phyloP scores from a whole-genome alignment of 2,113 vertebrate species.

The Rhabdomys dilectus region DNA sequence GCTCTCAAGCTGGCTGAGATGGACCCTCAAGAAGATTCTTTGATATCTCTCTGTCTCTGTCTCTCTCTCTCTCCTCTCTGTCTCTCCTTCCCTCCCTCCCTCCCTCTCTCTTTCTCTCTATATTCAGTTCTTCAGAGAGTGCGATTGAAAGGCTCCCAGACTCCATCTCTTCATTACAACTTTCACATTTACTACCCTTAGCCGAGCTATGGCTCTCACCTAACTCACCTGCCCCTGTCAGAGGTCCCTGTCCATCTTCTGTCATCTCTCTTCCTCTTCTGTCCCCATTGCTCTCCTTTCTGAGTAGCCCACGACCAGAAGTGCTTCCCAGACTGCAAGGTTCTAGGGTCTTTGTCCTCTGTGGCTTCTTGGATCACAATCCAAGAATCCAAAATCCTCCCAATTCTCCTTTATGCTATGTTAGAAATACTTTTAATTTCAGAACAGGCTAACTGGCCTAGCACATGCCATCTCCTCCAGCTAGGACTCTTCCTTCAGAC shows the following conservation, averaged over 20 bases:
- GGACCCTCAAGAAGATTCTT: neutral
- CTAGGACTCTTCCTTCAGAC: slow-evolving; percentile 15
- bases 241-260: neutral
- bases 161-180: neutral
- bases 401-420: neutral
- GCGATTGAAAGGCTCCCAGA: neutral
- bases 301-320: too few relatives aligned
- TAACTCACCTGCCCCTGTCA: neutral
- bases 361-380: neutral
- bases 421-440: neutral
- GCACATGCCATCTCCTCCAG: neutral
- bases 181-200: too few relatives aligned
- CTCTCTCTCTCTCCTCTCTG: neutral
- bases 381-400: too few relatives aligned
- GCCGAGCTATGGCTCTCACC: neutral
- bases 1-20: neutral
- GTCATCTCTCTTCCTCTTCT: too few relatives aligned
- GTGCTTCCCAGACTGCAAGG: neutral
- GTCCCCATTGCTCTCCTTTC: neutral
- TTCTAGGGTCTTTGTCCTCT: neutral
- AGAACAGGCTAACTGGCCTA: neutral
- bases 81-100: neutral
- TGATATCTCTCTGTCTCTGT: neutral
- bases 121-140: neutral
- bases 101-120: neutral